phyloP scores from a whole-genome alignment of 2,797 vertebrate genomes.

The Cichlasoma orientale region DNA sequence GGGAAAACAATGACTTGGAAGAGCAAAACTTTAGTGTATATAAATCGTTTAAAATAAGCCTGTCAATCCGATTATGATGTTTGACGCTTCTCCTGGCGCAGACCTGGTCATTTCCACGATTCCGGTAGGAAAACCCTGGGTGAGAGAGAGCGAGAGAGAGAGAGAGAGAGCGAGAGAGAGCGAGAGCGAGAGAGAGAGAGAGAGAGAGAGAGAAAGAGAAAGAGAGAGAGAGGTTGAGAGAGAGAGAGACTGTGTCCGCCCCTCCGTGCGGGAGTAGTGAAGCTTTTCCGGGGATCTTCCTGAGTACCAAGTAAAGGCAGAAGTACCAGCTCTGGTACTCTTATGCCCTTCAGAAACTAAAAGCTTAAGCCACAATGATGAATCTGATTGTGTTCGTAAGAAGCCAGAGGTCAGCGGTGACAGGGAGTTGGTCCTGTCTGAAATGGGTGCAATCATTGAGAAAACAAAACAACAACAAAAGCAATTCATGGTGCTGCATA shows the following conservation, averaged over 20 bases:
- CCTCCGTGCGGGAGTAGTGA: conserved; percentile 21
- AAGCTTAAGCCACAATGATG: conserved; percentile 35
- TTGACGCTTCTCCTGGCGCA: background rate
- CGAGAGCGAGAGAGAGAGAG: background rate
- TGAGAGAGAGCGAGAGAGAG: background rate
- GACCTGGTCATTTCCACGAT: conserved; percentile 44
- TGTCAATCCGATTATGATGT: conserved; percentile 6
- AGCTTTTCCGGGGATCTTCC: conserved; percentile 61
- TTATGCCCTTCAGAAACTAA: conserved; percentile 10
- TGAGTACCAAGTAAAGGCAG: conserved; percentile 49
- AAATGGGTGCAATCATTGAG: background rate
- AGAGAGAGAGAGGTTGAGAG: background rate
- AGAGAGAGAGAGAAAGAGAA: background rate
- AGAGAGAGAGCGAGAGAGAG: background rate
- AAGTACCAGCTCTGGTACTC: background rate
- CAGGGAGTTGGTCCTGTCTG: background rate
- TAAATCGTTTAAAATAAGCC: conserved; percentile 1
- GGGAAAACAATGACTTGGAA: background rate
- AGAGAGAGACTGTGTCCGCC: conserved; percentile 33
- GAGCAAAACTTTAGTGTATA: background rate
- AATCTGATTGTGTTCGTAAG: background rate
- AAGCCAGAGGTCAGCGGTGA: background rate
- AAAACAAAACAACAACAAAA: background rate
- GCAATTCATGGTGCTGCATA: background rate
- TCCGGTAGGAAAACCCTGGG: background rate